These are phyloP conservation scores for Macropus fuliginosus DNA, from an alignment of 2,797 vertebrate species.

Conservation along the genomic window DNA sequence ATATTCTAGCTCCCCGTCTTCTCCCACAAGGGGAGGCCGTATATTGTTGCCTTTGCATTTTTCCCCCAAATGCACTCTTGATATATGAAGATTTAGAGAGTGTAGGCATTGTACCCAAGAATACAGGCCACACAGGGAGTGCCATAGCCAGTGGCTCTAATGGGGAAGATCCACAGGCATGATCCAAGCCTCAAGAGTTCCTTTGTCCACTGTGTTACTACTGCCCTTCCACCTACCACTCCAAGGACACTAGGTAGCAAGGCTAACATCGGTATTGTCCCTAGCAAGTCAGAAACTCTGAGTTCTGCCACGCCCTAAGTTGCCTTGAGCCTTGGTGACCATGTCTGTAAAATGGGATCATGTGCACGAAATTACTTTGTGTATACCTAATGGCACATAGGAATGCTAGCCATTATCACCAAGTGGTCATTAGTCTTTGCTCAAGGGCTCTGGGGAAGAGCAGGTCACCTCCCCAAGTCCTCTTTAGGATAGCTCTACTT, in stretches of 20 bases:
- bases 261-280: not conserved
- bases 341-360: not conserved
- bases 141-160: not conserved
- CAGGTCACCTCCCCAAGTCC: not conserved
- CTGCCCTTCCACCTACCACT: not conserved
- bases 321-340: not conserved
- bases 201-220: conserved; percentile 44
- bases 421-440: not conserved
- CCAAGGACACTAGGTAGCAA: not conserved
- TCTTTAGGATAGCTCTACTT: not conserved
- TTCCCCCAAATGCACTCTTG: conserved; percentile 22
- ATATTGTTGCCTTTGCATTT: conserved; percentile 68
- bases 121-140: conserved; percentile 52
- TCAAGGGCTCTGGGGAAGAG: not conserved
- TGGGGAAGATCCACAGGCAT: not conserved
- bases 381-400: not conserved
- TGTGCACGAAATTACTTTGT: not conserved
- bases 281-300: not conserved
- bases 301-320: not conserved
- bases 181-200: conserved; percentile 26
- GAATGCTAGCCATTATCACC: not conserved
- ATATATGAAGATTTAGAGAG: conserved; percentile 57
- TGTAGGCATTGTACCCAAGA: conserved; percentile 60
- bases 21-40: conserved; percentile 60
- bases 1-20: conserved; percentile 63